Evolutionary conservation across 2,797 vertebrate genomes (phyloP).

Genomic region (Muscicapa comitata): DNA sequence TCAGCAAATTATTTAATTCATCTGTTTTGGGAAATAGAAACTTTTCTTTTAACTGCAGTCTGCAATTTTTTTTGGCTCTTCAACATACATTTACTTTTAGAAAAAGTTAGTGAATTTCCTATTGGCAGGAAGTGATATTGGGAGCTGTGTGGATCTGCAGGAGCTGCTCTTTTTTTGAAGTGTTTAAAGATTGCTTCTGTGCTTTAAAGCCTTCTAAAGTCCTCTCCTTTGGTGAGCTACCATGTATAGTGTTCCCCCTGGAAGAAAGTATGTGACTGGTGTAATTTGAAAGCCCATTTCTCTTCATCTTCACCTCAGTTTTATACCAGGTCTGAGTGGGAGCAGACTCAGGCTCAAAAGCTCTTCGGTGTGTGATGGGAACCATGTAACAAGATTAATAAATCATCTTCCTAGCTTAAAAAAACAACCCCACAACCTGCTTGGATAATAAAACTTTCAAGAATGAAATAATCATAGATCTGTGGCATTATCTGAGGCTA

Average conservation of each 20-base stretch:
- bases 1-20: neutral
- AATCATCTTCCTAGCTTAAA: neutral
- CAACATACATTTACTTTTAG: neutral
- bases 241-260: neutral
- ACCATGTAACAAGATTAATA: neutral
- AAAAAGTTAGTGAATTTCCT: neutral
- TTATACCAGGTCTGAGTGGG: neutral
- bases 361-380: neutral
- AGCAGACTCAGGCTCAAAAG: neutral
- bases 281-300: neutral
- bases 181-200: neutral
- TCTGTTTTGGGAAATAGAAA: neutral
- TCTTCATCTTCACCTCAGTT: neutral
- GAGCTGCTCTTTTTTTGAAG: neutral
- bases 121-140: neutral
- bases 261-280: neutral
- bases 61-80: neutral
- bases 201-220: neutral
- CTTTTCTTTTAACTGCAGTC: neutral
- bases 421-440: neutral
- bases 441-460: neutral
- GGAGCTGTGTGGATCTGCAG: neutral
- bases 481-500: neutral
- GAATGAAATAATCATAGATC: constrained; percentile 40
- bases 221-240: neutral